Base-by-base conservation (phyloP, 2,113 vertebrate species). In the Malurus melanocephalus region DNA sequence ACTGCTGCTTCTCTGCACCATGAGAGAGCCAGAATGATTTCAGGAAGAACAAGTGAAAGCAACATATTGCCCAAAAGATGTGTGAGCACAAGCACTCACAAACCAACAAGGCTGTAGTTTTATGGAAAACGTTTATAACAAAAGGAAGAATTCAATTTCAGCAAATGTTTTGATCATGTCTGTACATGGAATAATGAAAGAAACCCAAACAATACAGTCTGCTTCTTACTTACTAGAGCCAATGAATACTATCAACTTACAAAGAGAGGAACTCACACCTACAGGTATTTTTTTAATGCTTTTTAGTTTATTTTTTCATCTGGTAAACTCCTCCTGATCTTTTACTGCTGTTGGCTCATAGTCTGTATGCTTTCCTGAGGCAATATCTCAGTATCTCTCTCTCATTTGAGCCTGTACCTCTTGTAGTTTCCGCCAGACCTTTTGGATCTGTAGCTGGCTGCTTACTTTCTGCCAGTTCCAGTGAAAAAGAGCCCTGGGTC, bases 121-220 rank as follows among this genome's bases (percentile, higher is more conserved):
- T 82, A 76, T 33, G 79, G 72, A 82, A 85, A 84, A 68, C 8
- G 0, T 3, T 72, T 81, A 18, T 40, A 73, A 87, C 59, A 85
- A 93, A 91, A 80, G 51, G 72, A 82, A 76, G 22, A 80, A 32
- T 53, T 75, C 40, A 2, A 80, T 93, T 85, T 76, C 67, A 85
- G 33, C 33, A 69, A 91, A 89, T 66, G 14, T 92, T 93, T 91
- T 87, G 62, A 89, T 89, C 26, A 23, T 46, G 18, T 82, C 71
- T 89, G 22, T 68, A 60, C 20, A 33, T 22, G 43, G 35, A 65
- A 65, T 46, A 87, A 85, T 35, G 62, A 89, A 82, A 87, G 51
- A 89, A 92, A 77, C 33, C 5, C 64, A 89, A 76, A 93, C 65
- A 91, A 53, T 49, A 16, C 57, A 24, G 51, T 87, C 43, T 82